Conservation (phyloP, 2,888 invertebrate genomes). For the Teinopalpus imperialis region DNA sequence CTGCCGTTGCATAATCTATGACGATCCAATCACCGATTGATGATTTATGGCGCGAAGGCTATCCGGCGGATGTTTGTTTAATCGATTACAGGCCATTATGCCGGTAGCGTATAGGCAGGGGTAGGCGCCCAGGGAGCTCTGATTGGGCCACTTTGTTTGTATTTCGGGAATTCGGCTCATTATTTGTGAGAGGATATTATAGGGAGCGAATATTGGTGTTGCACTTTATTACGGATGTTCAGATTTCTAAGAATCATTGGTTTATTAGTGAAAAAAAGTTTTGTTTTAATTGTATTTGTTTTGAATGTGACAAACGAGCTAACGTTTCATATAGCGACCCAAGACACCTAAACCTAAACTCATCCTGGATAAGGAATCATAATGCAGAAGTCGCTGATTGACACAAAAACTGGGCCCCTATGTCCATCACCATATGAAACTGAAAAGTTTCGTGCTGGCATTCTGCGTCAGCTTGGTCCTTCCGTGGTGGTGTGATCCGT, state of each 20-base stretch:
- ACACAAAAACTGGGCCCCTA: too few species aligned
- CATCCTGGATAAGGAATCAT: too few species aligned
- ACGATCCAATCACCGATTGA: constrained; percentile 58
- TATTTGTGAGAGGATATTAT: constrained; percentile 10
- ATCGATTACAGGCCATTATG: constrained; percentile 68
- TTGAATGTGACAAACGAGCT: too few species aligned
- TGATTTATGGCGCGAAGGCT: constrained; percentile 66
- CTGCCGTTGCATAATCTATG: constrained; percentile 38
- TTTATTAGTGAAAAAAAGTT: too few species aligned
- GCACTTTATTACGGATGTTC: constrained; percentile 4
- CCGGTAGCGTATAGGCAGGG: constrained; percentile 50
- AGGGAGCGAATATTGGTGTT: neutral
- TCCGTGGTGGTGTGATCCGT: too few species aligned
- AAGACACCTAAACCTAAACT: too few species aligned
- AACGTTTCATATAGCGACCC: too few species aligned
- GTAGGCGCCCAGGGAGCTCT: constrained; percentile 38
- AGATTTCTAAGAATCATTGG: constrained; percentile 14
- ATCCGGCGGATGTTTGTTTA: constrained; percentile 76
- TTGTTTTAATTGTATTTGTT: too few species aligned
- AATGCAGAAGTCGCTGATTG: too few species aligned
- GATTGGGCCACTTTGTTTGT: constrained; percentile 38
- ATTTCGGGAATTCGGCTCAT: constrained; percentile 30
- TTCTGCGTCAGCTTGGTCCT: too few species aligned
- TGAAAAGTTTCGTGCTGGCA: too few species aligned
- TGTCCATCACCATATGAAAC: too few species aligned